phyloP scores from a whole-genome alignment of 2,797 vertebrate genomes.

The Atherinosoma microstoma region DNA sequence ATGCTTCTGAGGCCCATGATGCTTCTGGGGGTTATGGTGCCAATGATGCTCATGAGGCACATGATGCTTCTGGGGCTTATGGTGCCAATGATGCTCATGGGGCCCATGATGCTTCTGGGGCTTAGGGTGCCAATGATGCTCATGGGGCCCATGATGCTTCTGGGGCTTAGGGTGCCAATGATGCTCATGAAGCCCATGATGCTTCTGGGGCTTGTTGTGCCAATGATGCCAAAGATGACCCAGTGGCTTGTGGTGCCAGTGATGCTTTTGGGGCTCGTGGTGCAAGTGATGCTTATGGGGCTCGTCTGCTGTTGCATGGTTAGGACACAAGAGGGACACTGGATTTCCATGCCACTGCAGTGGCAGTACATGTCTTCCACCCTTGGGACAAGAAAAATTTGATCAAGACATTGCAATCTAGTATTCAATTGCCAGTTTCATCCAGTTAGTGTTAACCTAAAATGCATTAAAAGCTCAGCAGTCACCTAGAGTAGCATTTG shows the following conservation, averaged over 20 bases:
- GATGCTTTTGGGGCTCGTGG: too few relatives aligned
- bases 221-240: not conserved
- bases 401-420: not conserved
- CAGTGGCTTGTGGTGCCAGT: too few relatives aligned
- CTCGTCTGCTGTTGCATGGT: not conserved
- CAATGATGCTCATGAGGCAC: fast-evolving
- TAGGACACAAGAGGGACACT: slow-evolving; percentile 58
- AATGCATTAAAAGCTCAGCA: not conserved
- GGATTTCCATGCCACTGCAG: slow-evolving; percentile 64
- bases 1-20: not conserved
- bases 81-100: not conserved
- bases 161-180: not conserved
- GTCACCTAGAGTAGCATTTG: not conserved
- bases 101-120: not conserved
- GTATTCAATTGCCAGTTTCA: not conserved
- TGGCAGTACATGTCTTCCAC: slow-evolving; percentile 52
- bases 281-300: not conserved
- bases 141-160: not conserved
- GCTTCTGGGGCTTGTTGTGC: not conserved
- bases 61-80: not conserved
- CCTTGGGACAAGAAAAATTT: slow-evolving; percentile 24
- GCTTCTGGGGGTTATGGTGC: not conserved
- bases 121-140: too few relatives aligned
- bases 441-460: not conserved
- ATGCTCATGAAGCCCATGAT: not conserved